Conservation (phyloP, 2,888 invertebrate genomes). For the Apodemia zela region DNA sequence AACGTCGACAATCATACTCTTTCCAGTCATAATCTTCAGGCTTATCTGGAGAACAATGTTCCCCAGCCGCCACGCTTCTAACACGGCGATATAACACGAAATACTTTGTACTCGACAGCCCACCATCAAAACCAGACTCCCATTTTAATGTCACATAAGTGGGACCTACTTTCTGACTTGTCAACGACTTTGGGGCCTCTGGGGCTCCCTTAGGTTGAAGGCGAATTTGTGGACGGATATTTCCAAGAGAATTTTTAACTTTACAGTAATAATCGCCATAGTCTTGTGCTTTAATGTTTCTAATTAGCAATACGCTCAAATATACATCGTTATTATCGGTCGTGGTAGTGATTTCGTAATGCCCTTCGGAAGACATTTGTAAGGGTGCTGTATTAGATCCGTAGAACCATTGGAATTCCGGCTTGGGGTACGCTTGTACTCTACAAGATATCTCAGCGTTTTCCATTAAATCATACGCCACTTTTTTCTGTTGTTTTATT, state of each 20-base stretch:
- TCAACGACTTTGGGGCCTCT: constrained; percentile 88
- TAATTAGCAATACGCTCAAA: constrained; percentile 87
- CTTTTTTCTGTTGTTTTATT: constrained; percentile 91
- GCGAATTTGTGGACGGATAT: constrained; percentile 86
- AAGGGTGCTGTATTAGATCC: constrained; percentile 87
- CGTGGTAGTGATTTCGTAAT: constrained; percentile 91
- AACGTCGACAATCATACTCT: constrained; percentile 91
- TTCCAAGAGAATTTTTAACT: constrained; percentile 91
- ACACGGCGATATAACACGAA: constrained; percentile 90
- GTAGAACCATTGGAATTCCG: constrained; percentile 95
- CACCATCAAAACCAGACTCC: constrained; percentile 96
- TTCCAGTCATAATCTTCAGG: constrained; percentile 84
- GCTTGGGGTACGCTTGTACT: constrained; percentile 95
- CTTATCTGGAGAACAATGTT: constrained; percentile 52
- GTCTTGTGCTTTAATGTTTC: constrained; percentile 88
- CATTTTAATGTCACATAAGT: constrained; percentile 90
- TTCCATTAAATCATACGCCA: constrained; percentile 91
- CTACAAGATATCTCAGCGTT: constrained; percentile 92
- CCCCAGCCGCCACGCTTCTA: constrained; percentile 66
- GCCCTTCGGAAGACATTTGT: constrained; percentile 89
- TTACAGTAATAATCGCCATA: constrained; percentile 96
- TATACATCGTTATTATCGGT: constrained; percentile 92
- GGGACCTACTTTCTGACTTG: constrained; percentile 87
- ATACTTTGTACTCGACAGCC: constrained; percentile 91
- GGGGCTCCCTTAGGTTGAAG: constrained; percentile 94